These are phyloP conservation scores for Tragelaphus scriptus DNA, from an alignment of 2,113 vertebrate genomes.

Conservation along the genomic window DNA sequence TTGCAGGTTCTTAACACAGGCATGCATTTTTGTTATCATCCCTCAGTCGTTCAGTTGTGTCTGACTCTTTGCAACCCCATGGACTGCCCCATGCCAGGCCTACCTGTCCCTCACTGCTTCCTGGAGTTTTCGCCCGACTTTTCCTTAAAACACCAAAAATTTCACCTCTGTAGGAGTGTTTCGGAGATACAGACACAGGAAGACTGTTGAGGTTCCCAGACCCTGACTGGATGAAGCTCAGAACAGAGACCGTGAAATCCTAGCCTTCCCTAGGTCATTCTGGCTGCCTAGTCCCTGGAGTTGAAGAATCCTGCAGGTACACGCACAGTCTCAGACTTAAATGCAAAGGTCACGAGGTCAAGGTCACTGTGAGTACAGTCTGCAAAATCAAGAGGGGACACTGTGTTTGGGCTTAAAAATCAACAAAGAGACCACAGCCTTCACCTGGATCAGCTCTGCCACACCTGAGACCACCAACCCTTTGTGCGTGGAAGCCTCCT, in stretches of 20 bases:
- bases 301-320: too few species aligned
- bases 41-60: not conserved
- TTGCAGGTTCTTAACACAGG: accelerated
- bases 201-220: too few species aligned
- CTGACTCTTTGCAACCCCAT: not conserved
- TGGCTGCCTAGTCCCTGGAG: not conserved
- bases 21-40: not conserved
- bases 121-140: accelerated
- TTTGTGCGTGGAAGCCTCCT: accelerated
- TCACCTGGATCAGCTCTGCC: not conserved
- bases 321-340: accelerated
- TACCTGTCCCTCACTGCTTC: not conserved
- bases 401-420: not conserved
- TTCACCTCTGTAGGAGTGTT: not conserved
- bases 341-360: not conserved
- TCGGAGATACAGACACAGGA: not conserved
- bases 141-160: not conserved
- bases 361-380: not conserved
- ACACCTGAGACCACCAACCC: not conserved
- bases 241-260: accelerated
- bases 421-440: not conserved
- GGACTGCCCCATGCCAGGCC: not conserved
- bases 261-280: accelerated
- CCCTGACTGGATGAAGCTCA: not conserved
- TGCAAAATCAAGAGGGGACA: not conserved